These are phyloP conservation scores for Artibeus jamaicensis DNA, from an alignment of 2,797 vertebrate species.

Conservation along the genomic window DNA sequence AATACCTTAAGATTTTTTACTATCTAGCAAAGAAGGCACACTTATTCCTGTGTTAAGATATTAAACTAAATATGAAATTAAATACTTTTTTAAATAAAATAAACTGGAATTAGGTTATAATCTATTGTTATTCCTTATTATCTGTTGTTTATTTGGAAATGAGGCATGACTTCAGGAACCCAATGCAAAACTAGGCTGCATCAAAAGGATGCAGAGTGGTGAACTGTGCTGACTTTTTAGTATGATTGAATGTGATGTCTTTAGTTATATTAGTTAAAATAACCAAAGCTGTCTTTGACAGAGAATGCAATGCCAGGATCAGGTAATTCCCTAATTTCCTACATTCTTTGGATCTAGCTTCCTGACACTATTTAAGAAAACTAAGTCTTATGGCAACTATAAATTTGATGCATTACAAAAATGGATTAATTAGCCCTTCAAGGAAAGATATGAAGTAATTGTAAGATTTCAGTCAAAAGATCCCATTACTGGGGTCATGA, in stretches of 20 bases:
- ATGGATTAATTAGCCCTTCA: neutral
- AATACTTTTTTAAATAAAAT: slow-evolving; percentile 29
- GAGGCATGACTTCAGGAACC: slow-evolving; percentile 76
- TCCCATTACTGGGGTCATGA: neutral
- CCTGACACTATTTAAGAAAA: neutral
- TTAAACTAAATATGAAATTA: slow-evolving; percentile 32
- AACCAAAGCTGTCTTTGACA: slow-evolving; percentile 1
- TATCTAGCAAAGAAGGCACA: slow-evolving; percentile 11
- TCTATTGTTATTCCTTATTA: neutral
- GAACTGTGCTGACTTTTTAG: slow-evolving; percentile 74
- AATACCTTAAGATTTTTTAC: slow-evolving; percentile 55
- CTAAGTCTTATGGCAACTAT: neutral
- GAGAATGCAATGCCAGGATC: neutral
- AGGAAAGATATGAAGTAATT: slow-evolving; percentile 13
- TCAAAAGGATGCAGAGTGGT: slow-evolving; percentile 66
- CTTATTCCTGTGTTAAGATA: neutral
- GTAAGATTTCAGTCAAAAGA: slow-evolving; percentile 13
- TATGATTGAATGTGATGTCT: slow-evolving; percentile 27
- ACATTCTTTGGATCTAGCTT: neutral
- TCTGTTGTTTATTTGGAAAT: slow-evolving; percentile 57
- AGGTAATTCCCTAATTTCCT: neutral
- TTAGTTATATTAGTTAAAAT: slow-evolving; percentile 31
- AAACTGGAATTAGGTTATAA: neutral
- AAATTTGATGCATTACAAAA: neutral
- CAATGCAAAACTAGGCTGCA: slow-evolving; percentile 83